Evolutionary conservation across 2,113 vertebrate genomes (phyloP).

Genomic region (Kobus ellipsiprymnus): DNA sequence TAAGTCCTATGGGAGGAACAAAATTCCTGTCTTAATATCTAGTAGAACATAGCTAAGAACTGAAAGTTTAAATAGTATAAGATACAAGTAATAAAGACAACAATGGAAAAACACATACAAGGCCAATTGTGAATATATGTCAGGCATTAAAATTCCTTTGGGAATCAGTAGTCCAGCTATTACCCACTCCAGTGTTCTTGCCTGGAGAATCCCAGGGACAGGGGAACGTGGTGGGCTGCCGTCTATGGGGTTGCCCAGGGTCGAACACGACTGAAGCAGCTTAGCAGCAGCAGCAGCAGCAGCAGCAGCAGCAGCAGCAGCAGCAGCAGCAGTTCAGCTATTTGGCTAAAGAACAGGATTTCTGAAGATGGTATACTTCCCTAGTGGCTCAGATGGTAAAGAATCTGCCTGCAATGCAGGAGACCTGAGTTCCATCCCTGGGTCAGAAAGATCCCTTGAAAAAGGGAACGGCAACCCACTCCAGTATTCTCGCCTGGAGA

Average conservation of each 20-base stretch:
- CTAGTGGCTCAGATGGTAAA: not conserved
- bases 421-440: not conserved
- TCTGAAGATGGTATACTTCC: not conserved
- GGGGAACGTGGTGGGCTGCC: too few relatives aligned
- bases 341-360: not conserved
- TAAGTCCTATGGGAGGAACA: not conserved
- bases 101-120: not conserved
- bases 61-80: not conserved
- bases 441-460: not conserved
- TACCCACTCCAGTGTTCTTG: not conserved
- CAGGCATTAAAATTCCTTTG: not conserved
- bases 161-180: not conserved
- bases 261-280: accelerated
- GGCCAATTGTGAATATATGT: not conserved
- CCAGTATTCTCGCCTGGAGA: not conserved
- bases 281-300: not conserved
- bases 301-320: not conserved
- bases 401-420: not conserved
- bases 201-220: too few relatives aligned
- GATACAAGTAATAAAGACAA: not conserved
- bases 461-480: not conserved
- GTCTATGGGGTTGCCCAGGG: not conserved
- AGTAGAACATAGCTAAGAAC: not conserved
- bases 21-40: not conserved
- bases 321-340: not conserved